Evolutionary conservation across 2,113 vertebrate genomes (phyloP), one percentile per base, ranked within the genome.

Genomic region (Poecile atricapillus): DNA sequence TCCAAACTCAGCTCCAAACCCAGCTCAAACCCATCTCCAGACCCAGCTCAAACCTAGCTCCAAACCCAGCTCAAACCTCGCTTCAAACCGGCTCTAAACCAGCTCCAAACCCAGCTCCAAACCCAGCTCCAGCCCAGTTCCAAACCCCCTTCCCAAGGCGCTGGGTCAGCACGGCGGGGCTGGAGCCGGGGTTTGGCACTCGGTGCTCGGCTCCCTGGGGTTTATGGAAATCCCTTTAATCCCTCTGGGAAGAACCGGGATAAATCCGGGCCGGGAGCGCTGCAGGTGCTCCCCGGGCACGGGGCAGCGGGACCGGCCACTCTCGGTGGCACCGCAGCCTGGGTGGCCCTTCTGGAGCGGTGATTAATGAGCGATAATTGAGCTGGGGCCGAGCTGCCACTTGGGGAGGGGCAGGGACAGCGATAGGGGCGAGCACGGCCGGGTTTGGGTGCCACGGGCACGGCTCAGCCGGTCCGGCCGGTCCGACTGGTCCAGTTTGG

Each of bases 271-370:
- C 85, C 2, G 77, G 77, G 24, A 82, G 87, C 2, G 2, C 91
- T 31, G 78, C 69, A 20, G 94, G 60, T 10, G 73, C 82, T 83
- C 18, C 58, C 71, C 9, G 5, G 21, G 84, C 17, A 1, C 17
- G 6, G 79, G 68, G 55, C 80, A 59, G 55, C 7, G 19, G 69
- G 87, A 83, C 74, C 2, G 11, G 86, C 92, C 60, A 58, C 70
- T 64, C 7, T 3, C 3, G 23, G 89, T 85, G 91, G 76, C 83
- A 13, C 77, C 82, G 0, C 50, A 28, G 95, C 16, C 87, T 89
- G 94, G 95, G 95, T 94, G 95, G 95, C 84, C 94, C 85, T 37
- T 5, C 28, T 11, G 70, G 91, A 81, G 90, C 17, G 87, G 77
- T 49, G 92, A 55, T 63, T 74, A 69, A 83, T 15, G 92, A 62